Percentiles rank a stretch among this genome's conserved stretches.
These are phyloP conservation scores for Pachypeltis micranthus DNA, from an alignment of 1,140 invertebrate species.

Conservation along the genomic window DNA sequence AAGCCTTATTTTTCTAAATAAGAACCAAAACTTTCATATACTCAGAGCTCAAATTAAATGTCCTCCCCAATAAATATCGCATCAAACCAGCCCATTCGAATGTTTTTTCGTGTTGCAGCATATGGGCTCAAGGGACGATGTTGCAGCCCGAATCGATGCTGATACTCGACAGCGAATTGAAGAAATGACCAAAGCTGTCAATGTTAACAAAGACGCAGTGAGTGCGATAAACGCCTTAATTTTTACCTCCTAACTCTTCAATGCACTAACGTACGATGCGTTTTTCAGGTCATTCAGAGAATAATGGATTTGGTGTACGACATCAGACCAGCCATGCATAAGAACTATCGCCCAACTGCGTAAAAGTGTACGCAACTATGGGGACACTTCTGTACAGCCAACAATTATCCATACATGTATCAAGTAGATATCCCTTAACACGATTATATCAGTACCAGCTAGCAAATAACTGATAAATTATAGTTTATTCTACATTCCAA, in stretches of 20 bases:
- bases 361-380: no score
- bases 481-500: no score
- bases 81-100: no score
- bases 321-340: conserved; percentile 79
- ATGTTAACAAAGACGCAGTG: conserved; percentile 61
- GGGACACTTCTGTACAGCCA: no score
- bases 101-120: conserved; percentile 47
- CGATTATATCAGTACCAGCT: no score
- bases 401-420: no score
- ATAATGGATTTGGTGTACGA: conserved; percentile 75
- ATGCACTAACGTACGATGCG: not conserved
- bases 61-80: no score
- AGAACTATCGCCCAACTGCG: conserved; percentile 45
- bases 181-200: conserved; percentile 72
- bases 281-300: conserved; percentile 59
- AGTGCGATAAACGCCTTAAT: conserved; percentile 27
- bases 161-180: conserved; percentile 75
- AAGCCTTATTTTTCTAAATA: no score
- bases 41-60: no score
- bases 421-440: no score
- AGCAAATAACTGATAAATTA: no score
- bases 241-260: not conserved
- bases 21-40: no score
- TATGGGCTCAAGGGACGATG: conserved; percentile 83
- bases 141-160: conserved; percentile 74